Evolutionary conservation across 2,888 invertebrate genomes (phyloP).

Genomic region (Reticulitermes lucifugus): DNA sequence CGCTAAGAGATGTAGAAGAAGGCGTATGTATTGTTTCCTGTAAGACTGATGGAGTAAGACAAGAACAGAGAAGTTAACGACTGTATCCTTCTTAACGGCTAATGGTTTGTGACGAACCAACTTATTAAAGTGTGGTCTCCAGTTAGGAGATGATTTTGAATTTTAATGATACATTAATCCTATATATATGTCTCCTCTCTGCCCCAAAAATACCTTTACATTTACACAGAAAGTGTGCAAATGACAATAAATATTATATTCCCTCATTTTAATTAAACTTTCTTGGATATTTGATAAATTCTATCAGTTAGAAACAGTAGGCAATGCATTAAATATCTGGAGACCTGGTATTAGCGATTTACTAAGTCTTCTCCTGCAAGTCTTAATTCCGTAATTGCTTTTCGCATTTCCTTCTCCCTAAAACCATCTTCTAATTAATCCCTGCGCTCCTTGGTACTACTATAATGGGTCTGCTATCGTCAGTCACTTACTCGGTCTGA

Average conservation of each 20-base stretch:
- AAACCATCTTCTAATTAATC: conserved; percentile 46
- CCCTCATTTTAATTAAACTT: not conserved
- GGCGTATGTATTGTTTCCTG: too few species aligned
- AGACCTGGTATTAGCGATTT: conserved; percentile 39
- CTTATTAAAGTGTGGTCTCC: too few species aligned
- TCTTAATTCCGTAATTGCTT: conserved; percentile 48
- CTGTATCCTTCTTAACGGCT: too few species aligned
- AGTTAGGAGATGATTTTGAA: too few species aligned
- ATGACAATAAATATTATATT: not conserved
- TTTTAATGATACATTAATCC: too few species aligned
- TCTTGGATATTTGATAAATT: conserved; percentile 6
- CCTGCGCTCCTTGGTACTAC: conserved; percentile 15
- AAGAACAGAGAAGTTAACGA: too few species aligned
- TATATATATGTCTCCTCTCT: too few species aligned
- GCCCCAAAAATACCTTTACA: not conserved
- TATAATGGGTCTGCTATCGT: not conserved
- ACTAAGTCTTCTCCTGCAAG: conserved; percentile 8
- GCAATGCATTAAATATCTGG: not conserved
- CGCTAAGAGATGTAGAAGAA: too few species aligned
- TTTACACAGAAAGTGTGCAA: not conserved
- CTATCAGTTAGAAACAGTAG: conserved; percentile 3
- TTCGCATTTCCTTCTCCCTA: conserved; percentile 26
- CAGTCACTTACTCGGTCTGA: not conserved
- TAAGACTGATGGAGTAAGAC: too few species aligned
- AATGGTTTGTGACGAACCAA: too few species aligned